Evolutionary conservation across 2,888 invertebrate species (phyloP).

Genomic region (Cryptus viduatorius): DNA sequence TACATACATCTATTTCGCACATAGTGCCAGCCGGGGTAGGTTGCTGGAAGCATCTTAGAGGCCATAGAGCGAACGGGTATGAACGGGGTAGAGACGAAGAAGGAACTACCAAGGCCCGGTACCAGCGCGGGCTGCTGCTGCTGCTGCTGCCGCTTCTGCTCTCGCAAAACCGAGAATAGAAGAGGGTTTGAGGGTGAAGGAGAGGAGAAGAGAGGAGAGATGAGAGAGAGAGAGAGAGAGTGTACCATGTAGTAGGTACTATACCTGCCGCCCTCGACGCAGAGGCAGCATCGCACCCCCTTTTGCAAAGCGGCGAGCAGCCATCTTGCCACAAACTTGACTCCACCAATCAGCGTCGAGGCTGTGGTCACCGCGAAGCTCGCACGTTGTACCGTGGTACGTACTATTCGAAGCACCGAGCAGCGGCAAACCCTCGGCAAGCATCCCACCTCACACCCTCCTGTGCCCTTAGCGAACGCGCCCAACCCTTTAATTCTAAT

Average conservation of each 20-base stretch:
- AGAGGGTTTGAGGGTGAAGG: slow-evolving; percentile 59
- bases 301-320: slow-evolving; percentile 75
- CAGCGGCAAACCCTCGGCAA: slow-evolving; percentile 45
- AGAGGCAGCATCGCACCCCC: slow-evolving; percentile 67
- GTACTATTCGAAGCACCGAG: slow-evolving; percentile 51
- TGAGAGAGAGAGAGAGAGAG: slow-evolving; percentile 68
- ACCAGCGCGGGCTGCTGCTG: slow-evolving; percentile 55
- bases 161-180: slow-evolving; percentile 68
- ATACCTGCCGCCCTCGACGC: slow-evolving; percentile 67
- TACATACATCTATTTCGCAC: slow-evolving; percentile 82
- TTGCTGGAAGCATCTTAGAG: slow-evolving; percentile 80
- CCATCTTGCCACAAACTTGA: slow-evolving; percentile 85
- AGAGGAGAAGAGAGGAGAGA: slow-evolving; percentile 61
- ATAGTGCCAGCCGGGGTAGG: slow-evolving; percentile 69
- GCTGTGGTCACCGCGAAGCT: slow-evolving; percentile 84
- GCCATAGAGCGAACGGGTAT: slow-evolving; percentile 73
- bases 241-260: slow-evolving; percentile 54
- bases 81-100: slow-evolving; percentile 48
- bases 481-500: slow-evolving; percentile 83
- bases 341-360: slow-evolving; percentile 85
- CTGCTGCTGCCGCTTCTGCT: slow-evolving; percentile 71
- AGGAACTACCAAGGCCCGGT: slow-evolving; percentile 26
- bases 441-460: slow-evolving; percentile 39
- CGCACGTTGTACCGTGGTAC: slow-evolving; percentile 68
- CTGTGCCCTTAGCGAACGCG: slow-evolving; percentile 50